Base-by-base conservation (phyloP, 1,140 invertebrate species). In the Gryllus bimaculatus region DNA sequence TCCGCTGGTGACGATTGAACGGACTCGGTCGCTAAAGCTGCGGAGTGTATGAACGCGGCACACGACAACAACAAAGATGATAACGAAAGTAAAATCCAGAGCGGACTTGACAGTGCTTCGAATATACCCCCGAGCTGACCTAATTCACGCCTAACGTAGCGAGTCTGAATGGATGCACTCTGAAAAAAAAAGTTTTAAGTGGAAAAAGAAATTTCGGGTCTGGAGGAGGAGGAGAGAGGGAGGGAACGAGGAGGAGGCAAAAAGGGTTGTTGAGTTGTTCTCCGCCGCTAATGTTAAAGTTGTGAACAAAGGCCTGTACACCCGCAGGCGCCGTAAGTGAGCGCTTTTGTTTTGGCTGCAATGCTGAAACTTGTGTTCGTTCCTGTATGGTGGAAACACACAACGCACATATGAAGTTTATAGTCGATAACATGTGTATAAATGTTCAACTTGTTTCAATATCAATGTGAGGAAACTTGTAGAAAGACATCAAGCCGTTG, bases 141-240 rank as follows among this genome's bases (percentile, higher is more conserved):
- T 39, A 39, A 39, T 39, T 39, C 26, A 5, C 26, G 26, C 26
- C 26, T 39, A 39, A 39, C 26, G 26, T 39, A 2, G 26, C 26
- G 26, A 5, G 26, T 39, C 26, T 66, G 54, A 66, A 66, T 66
- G 54, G 54, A 66, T 66, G 10, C 18, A 66, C 10, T 18, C 10
- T 66, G 54, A 66, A 66, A 66, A 66, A 54, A 66, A 18, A 66
- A 66, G 54, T 66, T 66, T 66, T 66, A 66, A 66, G 54, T 66
- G 54, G 54, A 18, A 66, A 18, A 66, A 66, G 54, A 66, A 66
- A 66, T 13, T 66, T 66, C 18, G 54, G 54, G 54, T 10, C 10
- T 66, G 54, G 18, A 66, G 18, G 54, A 66, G 54, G 10, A 18
- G 18, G 54, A 66, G 54, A 66, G 18, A 18, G 54, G 18, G 54